Conservation (phyloP, 2,888 invertebrate species). For the Drosophila parthenogenetica region DNA sequence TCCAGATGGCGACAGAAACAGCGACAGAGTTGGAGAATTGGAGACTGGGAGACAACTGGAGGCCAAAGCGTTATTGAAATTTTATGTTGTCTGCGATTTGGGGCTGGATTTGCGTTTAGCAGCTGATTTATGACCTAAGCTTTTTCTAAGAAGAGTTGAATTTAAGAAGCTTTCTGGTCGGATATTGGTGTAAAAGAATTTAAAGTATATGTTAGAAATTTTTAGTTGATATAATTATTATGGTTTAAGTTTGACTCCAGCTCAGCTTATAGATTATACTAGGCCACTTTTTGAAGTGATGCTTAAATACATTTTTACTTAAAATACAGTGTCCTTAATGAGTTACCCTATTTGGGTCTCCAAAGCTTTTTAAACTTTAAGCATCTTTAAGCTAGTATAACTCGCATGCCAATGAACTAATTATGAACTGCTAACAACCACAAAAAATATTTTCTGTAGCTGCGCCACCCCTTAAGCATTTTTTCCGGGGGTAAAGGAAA, state of each 20-base stretch:
- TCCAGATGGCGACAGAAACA: slow-evolving; percentile 10
- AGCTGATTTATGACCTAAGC: slow-evolving; percentile 66
- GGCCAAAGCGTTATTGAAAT: slow-evolving; percentile 68
- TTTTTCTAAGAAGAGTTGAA: background rate
- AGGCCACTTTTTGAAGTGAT: no score
- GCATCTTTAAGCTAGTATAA: slow-evolving; percentile 15
- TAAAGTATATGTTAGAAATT: background rate
- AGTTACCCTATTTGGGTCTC: slow-evolving; percentile 11
- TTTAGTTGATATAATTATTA: no score
- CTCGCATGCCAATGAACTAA: slow-evolving; percentile 60
- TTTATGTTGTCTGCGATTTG: slow-evolving; percentile 79
- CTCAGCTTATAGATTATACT: no score
- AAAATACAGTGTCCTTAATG: background rate
- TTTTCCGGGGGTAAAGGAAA: background rate
- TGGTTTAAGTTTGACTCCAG: no score
- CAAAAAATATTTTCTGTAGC: slow-evolving; percentile 73
- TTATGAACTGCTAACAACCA: slow-evolving; percentile 80
- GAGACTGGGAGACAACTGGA: slow-evolving; percentile 6
- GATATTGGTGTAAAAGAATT: background rate
- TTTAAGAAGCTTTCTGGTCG: background rate
- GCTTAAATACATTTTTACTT: no score
- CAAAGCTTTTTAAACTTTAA: slow-evolving; percentile 24
- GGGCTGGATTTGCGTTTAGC: slow-evolving; percentile 63
- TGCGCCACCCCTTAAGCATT: slow-evolving; percentile 1
- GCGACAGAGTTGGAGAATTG: background rate